Conservation (phyloP, 2,888 invertebrate species). For the Callinectes sapidus region DNA sequence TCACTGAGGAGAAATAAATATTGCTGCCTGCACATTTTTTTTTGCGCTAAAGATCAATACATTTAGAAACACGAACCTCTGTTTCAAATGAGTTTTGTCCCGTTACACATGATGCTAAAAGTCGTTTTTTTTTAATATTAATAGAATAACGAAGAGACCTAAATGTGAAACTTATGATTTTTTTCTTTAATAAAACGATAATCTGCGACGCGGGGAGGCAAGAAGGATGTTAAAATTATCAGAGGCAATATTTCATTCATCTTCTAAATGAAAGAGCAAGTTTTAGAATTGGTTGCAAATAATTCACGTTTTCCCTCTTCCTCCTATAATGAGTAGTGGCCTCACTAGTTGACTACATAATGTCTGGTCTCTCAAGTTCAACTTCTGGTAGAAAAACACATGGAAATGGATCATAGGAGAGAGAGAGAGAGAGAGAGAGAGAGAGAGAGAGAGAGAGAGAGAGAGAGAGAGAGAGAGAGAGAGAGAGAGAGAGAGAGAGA, state of each 20-base stretch:
- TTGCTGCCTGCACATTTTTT: not conserved
- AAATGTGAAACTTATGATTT: not conserved
- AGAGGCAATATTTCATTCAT: not conserved
- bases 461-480: no score
- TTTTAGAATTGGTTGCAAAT: not conserved
- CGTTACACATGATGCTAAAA: not conserved
- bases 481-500: no score
- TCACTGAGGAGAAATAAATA: not conserved
- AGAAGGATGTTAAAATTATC: not conserved
- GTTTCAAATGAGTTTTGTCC: not conserved
- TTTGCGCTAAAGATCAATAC: not conserved
- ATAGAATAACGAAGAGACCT: not conserved
- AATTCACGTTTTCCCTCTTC: not conserved
- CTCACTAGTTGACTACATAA: not conserved
- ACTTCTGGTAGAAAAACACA: not conserved
- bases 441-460: no score
- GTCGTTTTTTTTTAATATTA: not conserved
- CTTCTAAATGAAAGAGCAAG: not conserved
- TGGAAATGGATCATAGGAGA: not conserved
- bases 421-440: no score
- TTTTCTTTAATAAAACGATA: not conserved
- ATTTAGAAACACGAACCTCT: not conserved
- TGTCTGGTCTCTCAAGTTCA: not conserved
- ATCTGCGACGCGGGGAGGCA: not conserved
- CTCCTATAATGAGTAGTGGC: not conserved